These are phyloP conservation scores for Cotesia vestalis DNA, from an alignment of 1,140 invertebrate genomes.

Conservation along the genomic window DNA sequence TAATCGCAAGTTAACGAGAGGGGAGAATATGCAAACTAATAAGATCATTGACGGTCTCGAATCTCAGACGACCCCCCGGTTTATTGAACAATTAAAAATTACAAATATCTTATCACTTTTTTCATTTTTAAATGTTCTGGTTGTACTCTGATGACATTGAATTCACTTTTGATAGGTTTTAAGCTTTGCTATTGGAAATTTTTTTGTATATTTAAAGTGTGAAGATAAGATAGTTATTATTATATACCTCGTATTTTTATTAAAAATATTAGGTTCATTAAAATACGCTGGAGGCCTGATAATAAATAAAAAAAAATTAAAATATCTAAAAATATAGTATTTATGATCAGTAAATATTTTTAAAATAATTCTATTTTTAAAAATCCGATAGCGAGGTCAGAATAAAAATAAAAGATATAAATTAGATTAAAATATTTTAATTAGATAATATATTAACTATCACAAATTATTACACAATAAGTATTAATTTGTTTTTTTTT, in stretches of 20 bases:
- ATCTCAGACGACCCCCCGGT: conserved; percentile 24
- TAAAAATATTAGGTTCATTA: background rate
- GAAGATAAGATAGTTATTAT: background rate
- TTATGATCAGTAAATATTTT: no score
- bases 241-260: no score
- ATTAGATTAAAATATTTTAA: no score
- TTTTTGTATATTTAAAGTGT: background rate
- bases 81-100: background rate
- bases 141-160: background rate
- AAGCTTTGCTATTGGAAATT: background rate
- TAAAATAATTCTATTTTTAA: no score
- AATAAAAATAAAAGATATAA: no score
- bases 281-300: background rate
- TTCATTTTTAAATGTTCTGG: conserved; percentile 13
- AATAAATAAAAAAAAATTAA: background rate
- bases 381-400: no score
- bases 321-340: background rate
- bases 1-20: conserved; percentile 7
- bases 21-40: background rate
- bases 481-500: no score
- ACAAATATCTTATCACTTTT: conserved; percentile 17
- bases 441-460: no score
- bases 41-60: conserved; percentile 30
- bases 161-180: background rate
- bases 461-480: no score